Percentiles rank a stretch among this genome's conserved stretches.
These are phyloP conservation scores for Macroramphosus scolopax DNA, from an alignment of 2,797 vertebrate species.

Conservation along the genomic window DNA sequence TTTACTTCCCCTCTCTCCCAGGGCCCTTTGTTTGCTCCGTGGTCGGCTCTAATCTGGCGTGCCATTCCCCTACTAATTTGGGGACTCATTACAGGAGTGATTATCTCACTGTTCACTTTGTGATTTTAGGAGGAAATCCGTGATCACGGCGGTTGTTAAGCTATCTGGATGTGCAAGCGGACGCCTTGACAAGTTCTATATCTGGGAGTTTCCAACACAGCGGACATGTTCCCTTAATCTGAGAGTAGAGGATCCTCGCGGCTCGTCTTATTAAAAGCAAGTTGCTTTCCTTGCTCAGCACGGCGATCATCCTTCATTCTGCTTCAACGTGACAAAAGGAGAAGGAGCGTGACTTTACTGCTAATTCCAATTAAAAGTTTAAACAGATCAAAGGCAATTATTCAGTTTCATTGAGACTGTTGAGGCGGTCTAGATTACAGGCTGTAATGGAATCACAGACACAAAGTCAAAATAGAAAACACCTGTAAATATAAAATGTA, in stretches of 20 bases:
- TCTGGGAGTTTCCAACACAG: conserved; percentile 15
- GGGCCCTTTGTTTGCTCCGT: conserved; percentile 63
- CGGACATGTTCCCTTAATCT: conserved; percentile 17
- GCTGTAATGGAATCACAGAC: no score
- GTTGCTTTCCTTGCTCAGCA: neutral
- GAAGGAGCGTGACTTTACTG: conserved; percentile 31
- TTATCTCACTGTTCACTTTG: conserved; percentile 55
- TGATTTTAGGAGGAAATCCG: conserved; percentile 36
- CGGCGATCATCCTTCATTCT: conserved; percentile 10
- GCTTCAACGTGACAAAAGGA: conserved; percentile 27
- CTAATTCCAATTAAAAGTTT: conserved; percentile 32
- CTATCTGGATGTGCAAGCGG: conserved; percentile 21
- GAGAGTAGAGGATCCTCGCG: conserved; percentile 4
- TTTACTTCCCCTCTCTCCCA: conserved; percentile 47
- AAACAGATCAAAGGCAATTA: no score
- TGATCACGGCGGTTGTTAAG: conserved; percentile 27
- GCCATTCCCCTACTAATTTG: conserved; percentile 61
- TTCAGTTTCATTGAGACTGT: no score
- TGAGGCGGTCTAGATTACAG: no score
- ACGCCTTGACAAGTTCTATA: conserved; percentile 5
- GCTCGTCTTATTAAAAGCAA: conserved; percentile 5
- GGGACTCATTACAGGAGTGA: conserved; percentile 68
- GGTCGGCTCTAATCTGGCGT: conserved; percentile 62
- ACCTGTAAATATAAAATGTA: no score
- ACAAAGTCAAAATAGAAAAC: no score